phyloP scores from a whole-genome alignment of 1,140 invertebrate species.

The Heliconius himera region DNA sequence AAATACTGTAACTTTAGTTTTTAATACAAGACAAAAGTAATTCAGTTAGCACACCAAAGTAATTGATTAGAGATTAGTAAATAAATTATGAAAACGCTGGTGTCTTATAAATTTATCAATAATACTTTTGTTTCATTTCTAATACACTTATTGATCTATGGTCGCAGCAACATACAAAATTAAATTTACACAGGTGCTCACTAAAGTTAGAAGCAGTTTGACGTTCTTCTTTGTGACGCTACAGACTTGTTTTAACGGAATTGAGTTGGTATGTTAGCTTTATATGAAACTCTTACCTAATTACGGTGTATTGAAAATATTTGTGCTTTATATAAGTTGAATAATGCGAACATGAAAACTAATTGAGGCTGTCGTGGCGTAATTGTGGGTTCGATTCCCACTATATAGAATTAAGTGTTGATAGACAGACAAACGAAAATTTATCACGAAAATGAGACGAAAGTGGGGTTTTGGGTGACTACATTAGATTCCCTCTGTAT shows the following conservation, averaged over 20 bases:
- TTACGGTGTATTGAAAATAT: neutral
- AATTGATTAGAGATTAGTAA: too few relatives aligned
- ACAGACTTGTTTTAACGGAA: conserved; percentile 27
- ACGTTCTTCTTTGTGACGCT: conserved; percentile 30
- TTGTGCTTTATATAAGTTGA: neutral
- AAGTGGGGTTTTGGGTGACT: too few relatives aligned
- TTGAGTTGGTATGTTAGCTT: neutral
- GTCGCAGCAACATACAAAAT: conserved; percentile 18
- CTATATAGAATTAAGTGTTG: too few relatives aligned
- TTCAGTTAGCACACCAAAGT: too few relatives aligned
- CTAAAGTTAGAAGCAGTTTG: conserved; percentile 32
- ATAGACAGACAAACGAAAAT: too few relatives aligned
- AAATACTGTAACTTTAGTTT: too few relatives aligned
- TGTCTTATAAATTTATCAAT: too few relatives aligned
- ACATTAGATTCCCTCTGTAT: too few relatives aligned
- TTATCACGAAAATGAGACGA: neutral
- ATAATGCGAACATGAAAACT: neutral
- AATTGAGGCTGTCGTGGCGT: neutral
- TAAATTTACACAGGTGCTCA: conserved; percentile 34
- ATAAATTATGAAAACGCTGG: too few relatives aligned
- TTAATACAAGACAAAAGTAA: too few relatives aligned
- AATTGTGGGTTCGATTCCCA: too few relatives aligned
- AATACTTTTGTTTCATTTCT: neutral
- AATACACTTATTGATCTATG: neutral
- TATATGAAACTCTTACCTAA: conserved; percentile 2